These are phyloP conservation scores for Apis laboriosa DNA, from an alignment of 1,140 invertebrate genomes.

Conservation along the genomic window DNA sequence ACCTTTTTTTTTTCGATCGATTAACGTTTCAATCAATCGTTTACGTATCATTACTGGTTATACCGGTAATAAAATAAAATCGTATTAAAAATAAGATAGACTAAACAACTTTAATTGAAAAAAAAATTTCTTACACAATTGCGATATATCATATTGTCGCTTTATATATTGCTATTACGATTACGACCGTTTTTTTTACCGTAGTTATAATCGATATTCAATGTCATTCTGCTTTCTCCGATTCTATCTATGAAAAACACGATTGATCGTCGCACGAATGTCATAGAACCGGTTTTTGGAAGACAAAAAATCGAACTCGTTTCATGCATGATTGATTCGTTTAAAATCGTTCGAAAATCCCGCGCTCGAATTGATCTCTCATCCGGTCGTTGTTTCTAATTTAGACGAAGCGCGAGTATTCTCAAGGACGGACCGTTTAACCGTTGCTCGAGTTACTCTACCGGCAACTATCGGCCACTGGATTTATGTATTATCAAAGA, in stretches of 20 bases:
- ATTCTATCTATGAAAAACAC: background rate
- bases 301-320: too few species aligned
- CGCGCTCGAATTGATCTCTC: slow-evolving; percentile 27
- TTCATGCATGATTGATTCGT: background rate
- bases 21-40: background rate
- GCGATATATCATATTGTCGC: background rate
- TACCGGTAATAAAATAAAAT: too few species aligned
- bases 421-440: slow-evolving; percentile 75
- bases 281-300: background rate
- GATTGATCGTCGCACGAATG: background rate
- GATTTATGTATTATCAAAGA: slow-evolving; percentile 51
- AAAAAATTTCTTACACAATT: too few species aligned
- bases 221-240: background rate
- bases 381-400: slow-evolving; percentile 53
- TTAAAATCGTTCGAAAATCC: slow-evolving; percentile 10
- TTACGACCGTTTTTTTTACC: background rate
- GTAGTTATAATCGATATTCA: background rate
- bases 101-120: too few species aligned
- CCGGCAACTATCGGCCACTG: slow-evolving; percentile 32
- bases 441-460: slow-evolving; percentile 33
- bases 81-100: too few species aligned
- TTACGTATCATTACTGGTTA: background rate
- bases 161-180: background rate
- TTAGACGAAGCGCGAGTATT: slow-evolving; percentile 46
- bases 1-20: background rate